These are phyloP conservation scores for Melospiza melodia DNA, from an alignment of 2,113 vertebrate genomes.

Conservation along the genomic window DNA sequence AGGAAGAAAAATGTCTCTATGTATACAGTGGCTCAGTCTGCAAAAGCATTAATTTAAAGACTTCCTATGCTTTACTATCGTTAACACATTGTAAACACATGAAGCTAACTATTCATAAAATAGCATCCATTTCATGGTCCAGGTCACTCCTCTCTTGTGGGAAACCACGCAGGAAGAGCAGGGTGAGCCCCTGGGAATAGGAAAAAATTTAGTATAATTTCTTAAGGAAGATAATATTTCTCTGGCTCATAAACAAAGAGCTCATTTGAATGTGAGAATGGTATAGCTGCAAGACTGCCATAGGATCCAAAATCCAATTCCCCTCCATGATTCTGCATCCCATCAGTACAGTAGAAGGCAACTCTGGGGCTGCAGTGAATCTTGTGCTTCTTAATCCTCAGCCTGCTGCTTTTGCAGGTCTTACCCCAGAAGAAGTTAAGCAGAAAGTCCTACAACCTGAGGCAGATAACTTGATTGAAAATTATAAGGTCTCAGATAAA, in stretches of 20 bases:
- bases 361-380: background rate
- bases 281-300: background rate
- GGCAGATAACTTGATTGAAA: background rate
- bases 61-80: conserved; percentile 41
- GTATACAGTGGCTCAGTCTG: background rate
- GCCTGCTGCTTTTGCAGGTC: background rate
- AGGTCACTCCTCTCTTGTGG: background rate
- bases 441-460: background rate
- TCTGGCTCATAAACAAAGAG: background rate
- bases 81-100: conserved; percentile 62
- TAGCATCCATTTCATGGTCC: conserved; percentile 32
- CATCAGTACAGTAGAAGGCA: background rate
- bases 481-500: background rate
- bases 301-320: background rate
- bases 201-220: background rate
- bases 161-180: background rate
- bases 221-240: background rate
- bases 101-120: conserved; percentile 50
- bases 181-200: background rate
- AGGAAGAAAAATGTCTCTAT: background rate
- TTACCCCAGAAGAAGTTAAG: background rate
- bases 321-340: background rate
- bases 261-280: background rate
- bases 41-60: conserved; percentile 45
- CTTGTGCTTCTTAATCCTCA: background rate